phyloP scores from a whole-genome alignment of 2,113 vertebrate genomes.

The Pandion haliaetus region DNA sequence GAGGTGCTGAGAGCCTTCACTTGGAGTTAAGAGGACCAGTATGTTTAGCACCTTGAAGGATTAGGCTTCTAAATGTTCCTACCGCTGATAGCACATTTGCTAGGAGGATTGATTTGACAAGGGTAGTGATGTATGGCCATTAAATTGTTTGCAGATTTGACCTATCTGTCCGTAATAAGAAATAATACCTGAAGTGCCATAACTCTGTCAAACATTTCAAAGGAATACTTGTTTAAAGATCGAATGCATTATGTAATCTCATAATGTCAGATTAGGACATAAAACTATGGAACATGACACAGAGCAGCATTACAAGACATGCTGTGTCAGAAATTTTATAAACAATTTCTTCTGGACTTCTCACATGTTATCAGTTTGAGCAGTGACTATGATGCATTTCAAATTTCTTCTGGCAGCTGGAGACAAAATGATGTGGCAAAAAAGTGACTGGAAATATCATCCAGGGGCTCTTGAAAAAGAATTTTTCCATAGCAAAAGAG shows the following conservation, averaged over 20 bases:
- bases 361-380: slow-evolving; percentile 60
- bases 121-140: slow-evolving; percentile 45
- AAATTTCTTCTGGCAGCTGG: slow-evolving; percentile 53
- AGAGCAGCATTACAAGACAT: slow-evolving; percentile 54
- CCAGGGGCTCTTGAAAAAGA: not conserved
- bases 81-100: slow-evolving; percentile 8
- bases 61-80: slow-evolving; percentile 34
- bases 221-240: slow-evolving; percentile 62
- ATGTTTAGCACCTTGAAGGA: slow-evolving; percentile 46
- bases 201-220: slow-evolving; percentile 65
- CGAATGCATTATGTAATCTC: slow-evolving; percentile 58
- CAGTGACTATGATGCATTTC: slow-evolving; percentile 39
- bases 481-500: not conserved
- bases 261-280: slow-evolving; percentile 63
- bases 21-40: not conserved
- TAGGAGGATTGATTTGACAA: slow-evolving; percentile 49
- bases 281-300: slow-evolving; percentile 62
- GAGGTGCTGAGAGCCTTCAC: slow-evolving; percentile 42
- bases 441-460: slow-evolving; percentile 37
- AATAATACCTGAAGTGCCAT: slow-evolving; percentile 61
- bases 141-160: slow-evolving; percentile 73
- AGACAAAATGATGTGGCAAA: slow-evolving; percentile 43
- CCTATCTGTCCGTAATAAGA: slow-evolving; percentile 57
- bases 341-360: slow-evolving; percentile 54
- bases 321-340: slow-evolving; percentile 52